Percentiles rank a stretch among this genome's conserved stretches.
These are phyloP conservation scores for Trachops cirrhosus DNA, from an alignment of 2,797 vertebrate genomes.

Conservation along the genomic window DNA sequence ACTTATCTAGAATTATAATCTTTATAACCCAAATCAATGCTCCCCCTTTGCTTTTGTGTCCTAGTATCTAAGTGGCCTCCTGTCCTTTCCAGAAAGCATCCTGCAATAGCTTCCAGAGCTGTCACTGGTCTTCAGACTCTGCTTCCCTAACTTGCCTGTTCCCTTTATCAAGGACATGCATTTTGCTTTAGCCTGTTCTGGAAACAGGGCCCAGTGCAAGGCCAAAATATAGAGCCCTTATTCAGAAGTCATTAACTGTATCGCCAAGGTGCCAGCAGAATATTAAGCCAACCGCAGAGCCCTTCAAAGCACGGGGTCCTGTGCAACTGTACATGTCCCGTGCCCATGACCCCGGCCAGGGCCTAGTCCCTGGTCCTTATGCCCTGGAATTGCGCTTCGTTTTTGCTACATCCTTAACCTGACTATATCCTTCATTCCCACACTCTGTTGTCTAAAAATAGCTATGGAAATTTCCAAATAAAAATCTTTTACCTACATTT, in stretches of 20 bases:
- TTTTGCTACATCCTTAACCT: not conserved
- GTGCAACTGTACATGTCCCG: rapidly evolving
- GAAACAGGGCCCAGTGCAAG: not conserved
- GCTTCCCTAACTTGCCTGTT: not conserved
- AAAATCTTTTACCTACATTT: not conserved
- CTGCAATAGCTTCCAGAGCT: not conserved
- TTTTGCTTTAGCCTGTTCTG: not conserved
- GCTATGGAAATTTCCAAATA: not conserved
- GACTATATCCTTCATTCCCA: not conserved
- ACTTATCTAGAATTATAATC: not conserved
- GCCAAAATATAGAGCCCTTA: not conserved
- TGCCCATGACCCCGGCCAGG: rapidly evolving
- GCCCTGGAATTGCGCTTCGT: not conserved
- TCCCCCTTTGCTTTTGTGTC: not conserved
- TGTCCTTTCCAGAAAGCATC: not conserved
- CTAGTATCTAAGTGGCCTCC: not conserved
- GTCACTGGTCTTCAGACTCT: not conserved
- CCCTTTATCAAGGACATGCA: not conserved
- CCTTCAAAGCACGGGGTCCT: not conserved
- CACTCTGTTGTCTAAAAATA: not conserved
- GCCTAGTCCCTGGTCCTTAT: not conserved
- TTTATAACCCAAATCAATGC: not conserved
- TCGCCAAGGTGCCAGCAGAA: not conserved
- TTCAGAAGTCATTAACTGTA: not conserved
- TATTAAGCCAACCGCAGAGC: not conserved